Percentiles rank a stretch among this genome's conserved stretches.
These are phyloP conservation scores for Pholis gunnellus DNA, from an alignment of 2,113 vertebrate species.

Conservation along the genomic window DNA sequence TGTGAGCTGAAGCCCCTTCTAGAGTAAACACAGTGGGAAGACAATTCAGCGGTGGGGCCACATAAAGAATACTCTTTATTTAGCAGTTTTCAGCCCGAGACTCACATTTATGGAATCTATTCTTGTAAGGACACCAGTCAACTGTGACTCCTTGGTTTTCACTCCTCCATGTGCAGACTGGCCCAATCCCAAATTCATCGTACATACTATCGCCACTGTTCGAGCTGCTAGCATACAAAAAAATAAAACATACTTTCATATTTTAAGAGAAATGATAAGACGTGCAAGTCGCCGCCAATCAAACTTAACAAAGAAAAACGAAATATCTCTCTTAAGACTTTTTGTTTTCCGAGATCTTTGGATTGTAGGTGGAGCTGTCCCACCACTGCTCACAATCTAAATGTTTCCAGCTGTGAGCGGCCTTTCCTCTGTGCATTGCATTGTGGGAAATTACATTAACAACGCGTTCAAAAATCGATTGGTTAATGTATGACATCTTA, in stretches of 20 bases:
- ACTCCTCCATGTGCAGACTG: neutral
- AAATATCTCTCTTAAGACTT: constrained; percentile 4
- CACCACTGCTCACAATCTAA: constrained; percentile 8
- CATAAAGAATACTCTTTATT: constrained; percentile 18
- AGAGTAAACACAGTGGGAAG: constrained; percentile 31
- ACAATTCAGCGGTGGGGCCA: constrained; percentile 13
- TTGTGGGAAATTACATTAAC: constrained; percentile 18
- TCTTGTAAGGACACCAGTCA: neutral
- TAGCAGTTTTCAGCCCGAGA: neutral
- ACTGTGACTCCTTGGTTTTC: constrained; percentile 3
- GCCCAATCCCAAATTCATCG: neutral
- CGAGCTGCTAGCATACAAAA: neutral
- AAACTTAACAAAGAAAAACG: neutral
- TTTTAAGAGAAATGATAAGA: neutral
- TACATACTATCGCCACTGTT: neutral
- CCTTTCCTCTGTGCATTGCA: constrained; percentile 14
- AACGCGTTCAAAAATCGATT: neutral
- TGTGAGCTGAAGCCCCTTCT: constrained; percentile 12
- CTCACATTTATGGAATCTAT: constrained; percentile 5
- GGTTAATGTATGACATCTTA: neutral
- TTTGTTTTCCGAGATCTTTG: constrained; percentile 6
- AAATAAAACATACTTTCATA: neutral
- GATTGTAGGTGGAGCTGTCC: constrained; percentile 1
- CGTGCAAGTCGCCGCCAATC: neutral
- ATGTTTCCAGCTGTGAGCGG: constrained; percentile 11